phyloP scores from a whole-genome alignment of 1,140 invertebrate species.

The Neodiprion lecontei region DNA sequence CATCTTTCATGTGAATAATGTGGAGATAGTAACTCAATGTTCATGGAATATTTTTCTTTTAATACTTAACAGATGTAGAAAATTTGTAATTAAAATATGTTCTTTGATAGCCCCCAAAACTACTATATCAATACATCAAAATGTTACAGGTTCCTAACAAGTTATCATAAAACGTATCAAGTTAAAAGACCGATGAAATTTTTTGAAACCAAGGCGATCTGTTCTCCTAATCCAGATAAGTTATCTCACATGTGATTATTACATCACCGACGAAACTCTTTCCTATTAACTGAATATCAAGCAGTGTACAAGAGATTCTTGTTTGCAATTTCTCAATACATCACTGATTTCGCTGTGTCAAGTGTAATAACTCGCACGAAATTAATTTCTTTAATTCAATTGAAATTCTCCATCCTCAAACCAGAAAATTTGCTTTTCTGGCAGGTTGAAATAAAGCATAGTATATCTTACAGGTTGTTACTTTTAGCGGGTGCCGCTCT shows the following conservation, averaged over 20 bases:
- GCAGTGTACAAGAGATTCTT: too few species aligned
- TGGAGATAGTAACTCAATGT: neutral
- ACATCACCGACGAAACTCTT: conserved; percentile 8
- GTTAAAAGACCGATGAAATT: neutral
- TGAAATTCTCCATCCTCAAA: too few species aligned
- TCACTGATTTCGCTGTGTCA: too few species aligned
- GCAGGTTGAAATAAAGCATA: neutral
- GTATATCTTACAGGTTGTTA: neutral
- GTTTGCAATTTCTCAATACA: too few species aligned
- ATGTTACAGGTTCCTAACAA: neutral
- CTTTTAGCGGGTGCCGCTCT: neutral
- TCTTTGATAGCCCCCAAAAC: neutral
- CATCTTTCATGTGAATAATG: too few species aligned
- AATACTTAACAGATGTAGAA: neutral
- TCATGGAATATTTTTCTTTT: neutral
- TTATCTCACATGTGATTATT: conserved; percentile 13
- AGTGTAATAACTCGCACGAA: too few species aligned
- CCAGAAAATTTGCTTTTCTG: neutral
- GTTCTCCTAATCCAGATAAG: conserved; percentile 1
- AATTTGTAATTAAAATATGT: neutral
- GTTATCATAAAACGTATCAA: neutral
- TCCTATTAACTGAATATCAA: neutral
- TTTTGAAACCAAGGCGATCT: too few species aligned
- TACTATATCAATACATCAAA: neutral
- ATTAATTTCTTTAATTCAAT: too few species aligned